A percentile compares a stretch with the other conserved stretches of the same genome.
phyloP scores from a whole-genome alignment of 2,888 invertebrate species.

The Copidosoma aretas region DNA sequence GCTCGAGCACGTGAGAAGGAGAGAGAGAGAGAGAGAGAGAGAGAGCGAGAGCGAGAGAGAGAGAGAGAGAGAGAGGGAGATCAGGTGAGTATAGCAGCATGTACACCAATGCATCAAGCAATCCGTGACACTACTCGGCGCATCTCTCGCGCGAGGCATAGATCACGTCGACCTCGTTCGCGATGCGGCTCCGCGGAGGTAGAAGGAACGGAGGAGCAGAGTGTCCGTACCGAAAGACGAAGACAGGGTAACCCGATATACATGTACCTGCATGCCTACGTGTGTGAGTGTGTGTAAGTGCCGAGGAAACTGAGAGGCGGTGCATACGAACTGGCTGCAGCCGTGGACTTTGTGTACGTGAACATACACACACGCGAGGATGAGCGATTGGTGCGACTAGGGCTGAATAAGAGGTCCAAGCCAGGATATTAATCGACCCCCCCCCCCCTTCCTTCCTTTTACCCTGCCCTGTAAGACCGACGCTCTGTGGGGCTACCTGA shows the following conservation, averaged over 20 bases:
- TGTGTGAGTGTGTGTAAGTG: no score
- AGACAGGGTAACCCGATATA: conserved; percentile 36
- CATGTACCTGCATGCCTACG: no score
- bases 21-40: neutral
- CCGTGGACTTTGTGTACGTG: no score
- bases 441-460: no score
- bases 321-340: no score
- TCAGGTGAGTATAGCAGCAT: conserved; percentile 46
- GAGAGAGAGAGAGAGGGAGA: conserved; percentile 10
- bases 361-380: conserved; percentile 21
- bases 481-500: conserved; percentile 1
- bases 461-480: no score
- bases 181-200: neutral
- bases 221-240: conserved; percentile 15
- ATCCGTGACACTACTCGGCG: conserved; percentile 52
- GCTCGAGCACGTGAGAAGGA: conserved; percentile 8
- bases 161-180: conserved; percentile 54
- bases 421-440: conserved; percentile 23
- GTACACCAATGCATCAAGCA: conserved; percentile 52
- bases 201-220: neutral
- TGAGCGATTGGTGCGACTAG: conserved; percentile 29
- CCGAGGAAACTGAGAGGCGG: neutral
- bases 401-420: conserved; percentile 34
- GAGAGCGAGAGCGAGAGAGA: conserved; percentile 12
- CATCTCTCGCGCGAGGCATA: conserved; percentile 50